phyloP scores from a whole-genome alignment of 1,140 invertebrate genomes.

The Delia radicum region DNA sequence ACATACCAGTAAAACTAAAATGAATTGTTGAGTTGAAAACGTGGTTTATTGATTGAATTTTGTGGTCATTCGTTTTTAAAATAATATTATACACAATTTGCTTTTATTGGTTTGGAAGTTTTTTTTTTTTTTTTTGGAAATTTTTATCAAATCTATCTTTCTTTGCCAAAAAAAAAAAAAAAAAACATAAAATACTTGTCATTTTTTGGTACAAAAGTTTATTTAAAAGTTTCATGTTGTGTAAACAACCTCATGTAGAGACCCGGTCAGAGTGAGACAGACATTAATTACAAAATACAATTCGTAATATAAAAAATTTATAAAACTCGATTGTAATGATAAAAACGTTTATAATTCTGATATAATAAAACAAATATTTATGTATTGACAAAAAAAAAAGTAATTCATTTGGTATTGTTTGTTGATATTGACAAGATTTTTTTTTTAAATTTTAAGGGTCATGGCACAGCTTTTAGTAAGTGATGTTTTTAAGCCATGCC shows the following conservation, averaged over 20 bases:
- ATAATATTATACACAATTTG: not conserved
- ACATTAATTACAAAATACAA: slow-evolving; percentile 10
- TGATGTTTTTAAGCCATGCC: no score
- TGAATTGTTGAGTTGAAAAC: not conserved
- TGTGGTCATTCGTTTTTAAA: not conserved
- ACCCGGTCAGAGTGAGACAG: not conserved
- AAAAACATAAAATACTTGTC: no score
- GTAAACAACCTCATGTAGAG: not conserved
- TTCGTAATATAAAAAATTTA: no score
- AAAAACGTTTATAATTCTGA: not conserved
- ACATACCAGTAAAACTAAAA: not conserved
- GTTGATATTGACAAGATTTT: not conserved
- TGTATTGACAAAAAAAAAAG: no score
- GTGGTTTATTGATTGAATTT: slow-evolving; percentile 20
- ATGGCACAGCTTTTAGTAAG: no score
- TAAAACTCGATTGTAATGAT: no score
- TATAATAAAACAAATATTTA: slow-evolving; percentile 12
- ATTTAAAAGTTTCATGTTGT: slow-evolving; percentile 13
- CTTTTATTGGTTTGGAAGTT: no score
- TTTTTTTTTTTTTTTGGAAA: no score
- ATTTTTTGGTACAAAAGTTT: not conserved
- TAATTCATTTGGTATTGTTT: not conserved
- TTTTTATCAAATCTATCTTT: not conserved
- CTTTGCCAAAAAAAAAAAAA: not conserved
- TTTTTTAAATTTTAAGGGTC: no score